Evolutionary conservation across 2,888 invertebrate genomes (phyloP), one percentile per base, ranked within the genome.

Genomic region (Agrochola lota): DNA sequence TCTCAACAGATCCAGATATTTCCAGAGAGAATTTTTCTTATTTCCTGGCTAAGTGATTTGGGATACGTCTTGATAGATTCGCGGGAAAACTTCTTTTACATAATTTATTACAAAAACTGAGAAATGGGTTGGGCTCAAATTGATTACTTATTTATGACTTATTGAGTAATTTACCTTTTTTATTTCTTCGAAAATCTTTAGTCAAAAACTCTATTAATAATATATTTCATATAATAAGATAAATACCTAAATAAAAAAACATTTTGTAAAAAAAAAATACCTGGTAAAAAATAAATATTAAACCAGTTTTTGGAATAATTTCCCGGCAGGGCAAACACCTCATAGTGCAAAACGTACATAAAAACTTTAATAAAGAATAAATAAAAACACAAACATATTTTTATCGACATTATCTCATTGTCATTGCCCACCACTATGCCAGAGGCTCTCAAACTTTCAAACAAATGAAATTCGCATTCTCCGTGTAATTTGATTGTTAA

Each of bases 401-500:
- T 46, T 35, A 70, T 73, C 74, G 66, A 67, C 12, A 64, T 11
- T 26, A 8, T 23, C 2, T 26, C 2, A 46, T 26, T n/a, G 26
- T 15, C 30, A 35, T 17, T 7, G 20, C 72, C 35, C 82, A 78
- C 11, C 79, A 66, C 75, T 79, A 82, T 1, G 35, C 30, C 46
- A 78, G 9, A 1, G 57, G 57, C 17, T 64, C 77, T 77, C 78
- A 80, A 87, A 81, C 79, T 87, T 85, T 77, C 49, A 64, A 73
- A 80, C 70, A 77, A 85, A 69, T 73, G 43, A 55, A 74, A 81
- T 78, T 81, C 78, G 77, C 74, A 79, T 82, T 78, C 64, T 72
- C 63, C 46, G 35, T 77, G 75, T 87, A 80, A 87, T 87, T 86
- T 75, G 80, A 87, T 87, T 84, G 80, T 74, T 82, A 80, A 78